A percentile compares a stretch with the other conserved stretches of the same genome.
Evolutionary conservation across 2,888 invertebrate genomes (phyloP).

Genomic region (Epinotia bilunana): DNA sequence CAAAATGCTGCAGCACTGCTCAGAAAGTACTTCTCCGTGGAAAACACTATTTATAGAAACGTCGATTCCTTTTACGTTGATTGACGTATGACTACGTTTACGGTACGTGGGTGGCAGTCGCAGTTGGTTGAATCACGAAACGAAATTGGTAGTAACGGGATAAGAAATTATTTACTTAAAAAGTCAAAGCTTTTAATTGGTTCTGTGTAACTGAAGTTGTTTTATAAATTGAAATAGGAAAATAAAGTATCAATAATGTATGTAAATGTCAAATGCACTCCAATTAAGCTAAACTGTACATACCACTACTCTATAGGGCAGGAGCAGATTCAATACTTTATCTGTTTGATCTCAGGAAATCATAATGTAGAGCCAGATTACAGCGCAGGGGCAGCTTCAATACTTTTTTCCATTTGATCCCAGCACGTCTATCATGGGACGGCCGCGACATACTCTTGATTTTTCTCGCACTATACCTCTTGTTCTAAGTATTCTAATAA

Average conservation of each 20-base stretch:
- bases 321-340: too few relatives aligned
- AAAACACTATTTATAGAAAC: slow-evolving; percentile 24
- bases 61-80: slow-evolving; percentile 40
- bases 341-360: too few relatives aligned
- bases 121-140: slow-evolving; percentile 14
- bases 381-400: too few relatives aligned
- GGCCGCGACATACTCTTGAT: too few relatives aligned
- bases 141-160: neutral
- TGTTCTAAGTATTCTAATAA: too few relatives aligned
- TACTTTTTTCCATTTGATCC: too few relatives aligned
- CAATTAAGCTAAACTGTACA: neutral
- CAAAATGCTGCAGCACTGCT: neutral
- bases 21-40: neutral
- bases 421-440: too few relatives aligned
- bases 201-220: too few relatives aligned
- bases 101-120: slow-evolving; percentile 24
- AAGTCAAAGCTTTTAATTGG: neutral
- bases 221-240: too few relatives aligned
- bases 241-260: neutral
- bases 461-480: too few relatives aligned
- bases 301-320: neutral
- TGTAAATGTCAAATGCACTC: neutral
- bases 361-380: too few relatives aligned
- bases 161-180: slow-evolving; percentile 15
- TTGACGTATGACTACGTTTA: slow-evolving; percentile 38